Evolutionary conservation across 2,888 invertebrate genomes (phyloP), one percentile per base, ranked within the genome.

Genomic region (Eumacrocentrus americanus): DNA sequence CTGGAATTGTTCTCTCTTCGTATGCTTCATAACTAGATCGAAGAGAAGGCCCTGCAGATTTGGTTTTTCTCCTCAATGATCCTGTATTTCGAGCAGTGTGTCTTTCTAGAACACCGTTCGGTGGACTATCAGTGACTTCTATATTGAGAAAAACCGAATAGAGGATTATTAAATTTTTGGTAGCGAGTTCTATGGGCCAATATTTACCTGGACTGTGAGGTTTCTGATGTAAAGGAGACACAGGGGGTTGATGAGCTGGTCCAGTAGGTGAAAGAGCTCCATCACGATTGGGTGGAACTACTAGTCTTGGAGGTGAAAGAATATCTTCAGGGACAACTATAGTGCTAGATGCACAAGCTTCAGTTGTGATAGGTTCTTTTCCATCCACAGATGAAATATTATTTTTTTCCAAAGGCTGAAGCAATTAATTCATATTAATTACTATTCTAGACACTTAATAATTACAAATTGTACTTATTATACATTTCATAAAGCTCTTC

Each of bases 1-100:
- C 91, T 6, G 94, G 94, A 61, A 95, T 84, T 0, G 92, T 86
- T 58, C 93, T 84, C 70, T 95, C 94, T 74, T 95, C 95, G 70
- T 94, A 94, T 67, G 91, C 92, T 77, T 93, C 92, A 72, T 91
- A 94, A 2, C 91, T 91, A 11, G 89, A 84, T 68, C 78, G 70
- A 4, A 79, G 68, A 9, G 74, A 67, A 3, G 79, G 79, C 20
- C 79, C 79, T 1, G 79, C 79, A 0, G 79, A 79, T 67, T 79
- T 79, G 80, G 75, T 91, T 82, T 81, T 86, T 75, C 77, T 84
- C 77, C 85, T 85, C 59, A 82, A 84, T 40, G 85, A 90, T 23
- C 86, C 87, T 60, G 82, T 83, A 48, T 82, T 76, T 58, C 76
- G 74, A 14, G 70, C 72, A 25, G 71, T 72, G 20, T 76, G 75